Evolutionary conservation across 2,113 vertebrate genomes (phyloP).

Genomic region (Lichenostomus cassidix): DNA sequence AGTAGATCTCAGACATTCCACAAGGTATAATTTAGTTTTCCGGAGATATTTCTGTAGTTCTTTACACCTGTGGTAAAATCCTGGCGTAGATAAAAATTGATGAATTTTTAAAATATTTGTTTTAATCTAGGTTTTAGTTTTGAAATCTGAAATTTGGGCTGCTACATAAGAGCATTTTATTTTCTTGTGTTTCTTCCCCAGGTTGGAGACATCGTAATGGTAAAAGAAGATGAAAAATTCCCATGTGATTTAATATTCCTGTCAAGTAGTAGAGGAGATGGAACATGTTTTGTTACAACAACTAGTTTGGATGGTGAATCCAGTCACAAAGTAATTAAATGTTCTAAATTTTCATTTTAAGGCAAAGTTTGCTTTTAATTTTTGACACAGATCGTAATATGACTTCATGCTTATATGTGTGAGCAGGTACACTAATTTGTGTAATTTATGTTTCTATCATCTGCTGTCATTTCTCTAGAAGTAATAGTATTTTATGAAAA

Average conservation of each 20-base stretch:
- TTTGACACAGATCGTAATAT: neutral
- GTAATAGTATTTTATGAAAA: neutral
- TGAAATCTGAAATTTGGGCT: neutral
- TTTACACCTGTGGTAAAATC: neutral
- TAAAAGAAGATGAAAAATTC: constrained; percentile 93
- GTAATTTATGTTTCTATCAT: neutral
- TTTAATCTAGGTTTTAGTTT: neutral
- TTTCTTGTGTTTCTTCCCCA: constrained; percentile 36
- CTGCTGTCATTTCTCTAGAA: neutral
- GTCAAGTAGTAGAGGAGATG: constrained; percentile 88
- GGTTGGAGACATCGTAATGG: constrained; percentile 95
- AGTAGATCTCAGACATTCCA: neutral
- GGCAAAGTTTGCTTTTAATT: neutral
- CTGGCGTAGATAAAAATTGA: neutral
- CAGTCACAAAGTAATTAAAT: constrained; percentile 87
- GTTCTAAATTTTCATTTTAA: neutral
- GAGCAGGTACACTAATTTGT: neutral
- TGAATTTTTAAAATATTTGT: neutral
- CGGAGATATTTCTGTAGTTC: neutral
- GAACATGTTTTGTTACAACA: constrained; percentile 95
- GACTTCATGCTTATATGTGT: neutral
- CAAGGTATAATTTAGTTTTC: neutral
- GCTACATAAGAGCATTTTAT: neutral
- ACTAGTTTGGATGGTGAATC: constrained; percentile 97
- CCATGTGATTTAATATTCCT: constrained; percentile 95